phyloP scores from a whole-genome alignment of 2,113 vertebrate species.

The Rhadina sibilatrix region DNA sequence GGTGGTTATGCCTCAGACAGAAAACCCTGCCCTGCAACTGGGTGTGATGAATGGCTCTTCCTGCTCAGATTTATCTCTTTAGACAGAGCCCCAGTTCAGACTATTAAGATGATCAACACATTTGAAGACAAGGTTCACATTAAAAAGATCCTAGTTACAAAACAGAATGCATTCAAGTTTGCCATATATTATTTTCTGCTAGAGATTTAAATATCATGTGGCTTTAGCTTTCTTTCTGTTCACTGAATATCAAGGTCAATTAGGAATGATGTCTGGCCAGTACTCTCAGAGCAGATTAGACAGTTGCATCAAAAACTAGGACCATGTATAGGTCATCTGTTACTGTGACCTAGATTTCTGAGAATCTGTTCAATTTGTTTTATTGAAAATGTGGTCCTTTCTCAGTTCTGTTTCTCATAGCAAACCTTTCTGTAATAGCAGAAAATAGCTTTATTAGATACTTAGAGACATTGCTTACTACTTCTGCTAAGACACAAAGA shows the following conservation, averaged over 20 bases:
- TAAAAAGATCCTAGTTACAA: neutral
- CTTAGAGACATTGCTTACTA: conserved; percentile 36
- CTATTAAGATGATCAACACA: neutral
- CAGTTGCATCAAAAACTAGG: conserved; percentile 70
- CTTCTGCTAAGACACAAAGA: conserved; percentile 36
- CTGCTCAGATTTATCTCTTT: neutral
- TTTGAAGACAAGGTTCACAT: neutral
- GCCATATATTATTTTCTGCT: conserved; percentile 30
- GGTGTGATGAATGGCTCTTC: neutral
- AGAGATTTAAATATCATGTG: conserved; percentile 59
- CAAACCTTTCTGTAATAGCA: conserved; percentile 24
- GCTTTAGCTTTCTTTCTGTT: conserved; percentile 77
- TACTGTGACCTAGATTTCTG: conserved; percentile 69
- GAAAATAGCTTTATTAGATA: conserved; percentile 57
- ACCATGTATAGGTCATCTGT: conserved; percentile 62
- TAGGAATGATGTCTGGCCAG: conserved; percentile 79
- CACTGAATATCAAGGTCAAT: conserved; percentile 89
- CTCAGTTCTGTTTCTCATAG: conserved; percentile 29
- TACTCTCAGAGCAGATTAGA: conserved; percentile 82
- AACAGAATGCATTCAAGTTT: neutral
- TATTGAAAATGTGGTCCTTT: conserved; percentile 37
- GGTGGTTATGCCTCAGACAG: fast-evolving
- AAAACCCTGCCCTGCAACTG: neutral
- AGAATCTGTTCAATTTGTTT: conserved; percentile 62
- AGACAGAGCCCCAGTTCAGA: neutral